phyloP scores from a whole-genome alignment of 2,797 vertebrate species.

The Miichthys miiuy region DNA sequence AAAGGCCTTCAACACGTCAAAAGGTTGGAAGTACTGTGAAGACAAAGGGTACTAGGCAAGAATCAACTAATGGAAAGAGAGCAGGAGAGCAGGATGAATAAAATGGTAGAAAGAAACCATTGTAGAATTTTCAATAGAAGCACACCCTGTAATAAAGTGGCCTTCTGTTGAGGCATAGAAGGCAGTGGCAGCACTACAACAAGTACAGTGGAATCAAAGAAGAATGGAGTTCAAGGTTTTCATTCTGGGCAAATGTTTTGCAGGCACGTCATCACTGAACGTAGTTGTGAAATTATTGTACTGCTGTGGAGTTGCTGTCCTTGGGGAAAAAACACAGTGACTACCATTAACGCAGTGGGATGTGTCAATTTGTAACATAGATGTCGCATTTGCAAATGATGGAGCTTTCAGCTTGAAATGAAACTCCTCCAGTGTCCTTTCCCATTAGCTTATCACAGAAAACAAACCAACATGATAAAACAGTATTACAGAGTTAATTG shows the following conservation, averaged over 20 bases:
- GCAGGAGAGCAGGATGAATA: not conserved
- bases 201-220: not conserved
- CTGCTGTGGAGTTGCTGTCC: not conserved
- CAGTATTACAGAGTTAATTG: constrained; percentile 9
- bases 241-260: not conserved
- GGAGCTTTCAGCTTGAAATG: constrained; percentile 4
- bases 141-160: not conserved
- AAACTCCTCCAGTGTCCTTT: constrained; percentile 14
- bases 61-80: not conserved
- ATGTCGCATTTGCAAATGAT: constrained; percentile 28
- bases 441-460: not conserved
- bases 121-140: constrained; percentile 13
- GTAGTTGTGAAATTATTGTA: not conserved
- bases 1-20: constrained; percentile 4
- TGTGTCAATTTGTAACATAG: constrained; percentile 10
- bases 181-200: not conserved
- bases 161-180: not conserved
- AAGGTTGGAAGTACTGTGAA: not conserved
- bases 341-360: not conserved
- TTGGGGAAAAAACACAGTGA: not conserved
- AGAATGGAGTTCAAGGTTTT: constrained; percentile 15
- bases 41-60: not conserved
- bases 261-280: not conserved
- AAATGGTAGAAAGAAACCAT: not conserved
- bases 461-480: constrained; percentile 15